Conservation (phyloP, 2,797 vertebrate genomes). For the Acipenser oxyrinchus region DNA sequence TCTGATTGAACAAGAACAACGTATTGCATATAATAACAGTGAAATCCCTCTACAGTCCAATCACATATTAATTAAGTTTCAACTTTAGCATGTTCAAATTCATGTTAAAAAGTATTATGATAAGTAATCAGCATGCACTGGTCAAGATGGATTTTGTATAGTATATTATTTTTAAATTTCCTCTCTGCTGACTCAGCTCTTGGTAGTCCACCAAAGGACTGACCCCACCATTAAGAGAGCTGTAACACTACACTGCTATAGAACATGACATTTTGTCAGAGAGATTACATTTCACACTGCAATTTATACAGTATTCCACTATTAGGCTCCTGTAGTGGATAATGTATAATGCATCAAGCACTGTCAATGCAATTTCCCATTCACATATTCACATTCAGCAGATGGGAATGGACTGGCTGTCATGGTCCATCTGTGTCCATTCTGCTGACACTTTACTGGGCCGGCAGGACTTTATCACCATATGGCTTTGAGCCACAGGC, state of each 20-base stretch:
- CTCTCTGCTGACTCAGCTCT: no score
- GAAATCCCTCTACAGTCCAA: no score
- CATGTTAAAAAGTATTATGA: no score
- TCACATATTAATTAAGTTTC: no score
- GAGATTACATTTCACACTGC: slow-evolving; percentile 2
- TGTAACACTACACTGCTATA: slow-evolving; percentile 4
- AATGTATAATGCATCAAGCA: neutral
- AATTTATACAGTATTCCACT: accelerated
- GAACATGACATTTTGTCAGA: slow-evolving; percentile 11
- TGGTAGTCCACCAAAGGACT: no score
- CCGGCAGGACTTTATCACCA: slow-evolving; percentile 13
- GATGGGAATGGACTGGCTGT: slow-evolving; percentile 20
- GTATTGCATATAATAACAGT: no score
- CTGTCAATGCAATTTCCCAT: slow-evolving; percentile 6
- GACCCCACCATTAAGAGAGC: no score
- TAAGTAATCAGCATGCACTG: no score
- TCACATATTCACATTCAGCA: slow-evolving; percentile 12
- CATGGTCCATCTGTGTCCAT: slow-evolving; percentile 32
- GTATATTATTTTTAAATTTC: no score
- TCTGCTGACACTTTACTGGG: slow-evolving; percentile 11
- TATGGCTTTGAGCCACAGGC: slow-evolving; percentile 17
- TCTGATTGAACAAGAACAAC: no score
- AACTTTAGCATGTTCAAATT: no score
- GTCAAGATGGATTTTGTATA: no score
- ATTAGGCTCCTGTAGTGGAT: neutral